Evolutionary conservation across 1,140 invertebrate genomes (phyloP).

Genomic region (Zaprionus tsacasi): DNA sequence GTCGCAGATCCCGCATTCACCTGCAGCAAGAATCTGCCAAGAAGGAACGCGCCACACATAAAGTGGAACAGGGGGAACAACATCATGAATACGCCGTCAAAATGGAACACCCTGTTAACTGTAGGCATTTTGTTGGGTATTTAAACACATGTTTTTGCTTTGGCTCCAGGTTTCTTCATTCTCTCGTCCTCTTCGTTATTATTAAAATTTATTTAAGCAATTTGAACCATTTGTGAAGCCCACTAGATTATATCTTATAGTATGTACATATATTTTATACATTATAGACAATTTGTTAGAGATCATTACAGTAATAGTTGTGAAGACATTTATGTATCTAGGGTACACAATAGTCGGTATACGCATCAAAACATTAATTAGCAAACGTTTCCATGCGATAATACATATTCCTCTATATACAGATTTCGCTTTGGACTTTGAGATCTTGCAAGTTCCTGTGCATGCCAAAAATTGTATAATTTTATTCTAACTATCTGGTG

Average conservation of each 20-base stretch:
- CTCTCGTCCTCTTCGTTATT: slow-evolving; percentile 12
- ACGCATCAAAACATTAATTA: not conserved
- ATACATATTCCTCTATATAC: not conserved
- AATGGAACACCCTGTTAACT: not conserved
- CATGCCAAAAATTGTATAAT: not conserved
- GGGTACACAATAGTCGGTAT: not conserved
- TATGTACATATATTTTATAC: slow-evolving; percentile 1
- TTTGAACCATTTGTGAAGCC: slow-evolving; percentile 34
- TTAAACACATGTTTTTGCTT: slow-evolving; percentile 16
- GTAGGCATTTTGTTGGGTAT: not conserved
- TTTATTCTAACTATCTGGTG: not conserved
- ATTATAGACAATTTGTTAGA: slow-evolving; percentile 35
- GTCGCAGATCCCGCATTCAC: not conserved
- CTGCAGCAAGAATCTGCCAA: slow-evolving; percentile 2
- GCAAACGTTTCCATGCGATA: not conserved
- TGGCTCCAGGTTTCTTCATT: slow-evolving; percentile 18
- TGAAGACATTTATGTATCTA: not conserved
- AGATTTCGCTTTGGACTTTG: not conserved
- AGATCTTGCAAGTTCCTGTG: slow-evolving; percentile 7
- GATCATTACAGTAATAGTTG: slow-evolving; percentile 16
- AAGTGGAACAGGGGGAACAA: too few relatives aligned
- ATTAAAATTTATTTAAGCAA: slow-evolving; percentile 20
- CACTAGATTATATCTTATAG: not conserved
- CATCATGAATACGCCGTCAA: too few relatives aligned
- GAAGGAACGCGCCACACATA: not conserved